phyloP scores from a whole-genome alignment of 1,140 invertebrate genomes.

The Drosophila burlai region DNA sequence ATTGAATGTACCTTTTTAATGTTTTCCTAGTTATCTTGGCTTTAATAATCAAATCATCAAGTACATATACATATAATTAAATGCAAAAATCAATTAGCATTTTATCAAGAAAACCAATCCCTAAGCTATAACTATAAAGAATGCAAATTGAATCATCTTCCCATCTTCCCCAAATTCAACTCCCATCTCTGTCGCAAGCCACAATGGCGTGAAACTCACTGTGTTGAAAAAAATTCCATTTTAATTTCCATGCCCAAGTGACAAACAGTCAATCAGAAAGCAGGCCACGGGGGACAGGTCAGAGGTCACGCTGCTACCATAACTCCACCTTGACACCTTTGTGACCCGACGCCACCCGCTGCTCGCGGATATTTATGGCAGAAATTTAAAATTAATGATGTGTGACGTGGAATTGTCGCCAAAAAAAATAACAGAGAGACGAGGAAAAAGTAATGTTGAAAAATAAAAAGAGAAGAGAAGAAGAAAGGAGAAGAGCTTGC shows the following conservation, averaged over 20 bases:
- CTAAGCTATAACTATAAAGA: background rate
- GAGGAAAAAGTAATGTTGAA: conserved; percentile 43
- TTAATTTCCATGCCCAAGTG: conserved; percentile 67
- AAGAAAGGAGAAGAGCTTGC: conserved; percentile 3
- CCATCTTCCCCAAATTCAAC: conserved; percentile 14
- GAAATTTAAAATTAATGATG: conserved; percentile 82
- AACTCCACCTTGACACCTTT: conserved; percentile 59
- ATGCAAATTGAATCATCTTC: conserved; percentile 18
- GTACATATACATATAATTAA: background rate
- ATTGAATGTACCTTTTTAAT: no score
- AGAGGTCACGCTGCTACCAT: conserved; percentile 35
- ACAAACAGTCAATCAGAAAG: conserved; percentile 56
- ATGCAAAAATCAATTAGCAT: background rate
- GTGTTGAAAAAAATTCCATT: conserved; percentile 39
- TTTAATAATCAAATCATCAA: background rate
- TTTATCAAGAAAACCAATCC: background rate
- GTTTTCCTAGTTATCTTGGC: no score
- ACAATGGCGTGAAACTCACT: background rate
- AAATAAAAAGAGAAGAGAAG: conserved; percentile 17
- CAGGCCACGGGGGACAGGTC: conserved; percentile 31
- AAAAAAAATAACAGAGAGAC: conserved; percentile 5
- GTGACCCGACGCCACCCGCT: conserved; percentile 29
- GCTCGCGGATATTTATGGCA: conserved; percentile 71
- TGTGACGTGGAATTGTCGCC: conserved; percentile 75
- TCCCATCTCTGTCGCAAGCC: background rate